Base-by-base conservation (phyloP, 2,888 invertebrate genomes). In the Trisateles emortualis region DNA sequence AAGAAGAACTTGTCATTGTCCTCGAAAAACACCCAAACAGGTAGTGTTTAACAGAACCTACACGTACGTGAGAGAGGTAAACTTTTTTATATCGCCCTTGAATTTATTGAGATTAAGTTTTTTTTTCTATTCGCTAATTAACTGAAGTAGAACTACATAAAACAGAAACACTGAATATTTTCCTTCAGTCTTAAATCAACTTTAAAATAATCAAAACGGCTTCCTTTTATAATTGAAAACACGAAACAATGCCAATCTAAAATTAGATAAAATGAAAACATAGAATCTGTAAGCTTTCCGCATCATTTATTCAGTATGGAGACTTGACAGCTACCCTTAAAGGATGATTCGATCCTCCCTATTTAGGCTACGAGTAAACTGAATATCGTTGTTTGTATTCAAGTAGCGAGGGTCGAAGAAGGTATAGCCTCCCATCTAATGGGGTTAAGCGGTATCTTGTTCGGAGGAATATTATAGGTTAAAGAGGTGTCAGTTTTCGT, bases 231-330 rank as follows among this genome's bases (percentile, higher is more conserved):
- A 26, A 45, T 45, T 45, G 26, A 45, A 36, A 36, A 36, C 26
- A 11, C 9, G 26, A 11, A 17, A 49, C 46, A 49, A 49, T 33
- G 22, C 17, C n/a, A 10, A 19, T 11, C 1, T 14, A 16, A 52
- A 56, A 52, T 63, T 17, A 26, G 14, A 26, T 52, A 35, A 17
- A 44, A 58, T 68, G 46, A 52, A 52, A 49, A 67, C 33, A 67
- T 43, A 46, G 40, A 22, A 52, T 52, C 17, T 17, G 40, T 43
- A 49, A 46, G 46, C 45, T 52, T 56, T 52, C 43, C 40, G 26
- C 46, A 52, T 49, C 48, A 63, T 52, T 63, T 63, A 58, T 58
- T 58, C 43, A 52, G 35, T 36, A 26, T 29, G 13, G 26, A 45
- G 30, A 9, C 26, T 51, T 52, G 47, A 52, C 50, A 51, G 47